phyloP scores from a whole-genome alignment of 2,888 invertebrate species.

The Catocala sponsa region DNA sequence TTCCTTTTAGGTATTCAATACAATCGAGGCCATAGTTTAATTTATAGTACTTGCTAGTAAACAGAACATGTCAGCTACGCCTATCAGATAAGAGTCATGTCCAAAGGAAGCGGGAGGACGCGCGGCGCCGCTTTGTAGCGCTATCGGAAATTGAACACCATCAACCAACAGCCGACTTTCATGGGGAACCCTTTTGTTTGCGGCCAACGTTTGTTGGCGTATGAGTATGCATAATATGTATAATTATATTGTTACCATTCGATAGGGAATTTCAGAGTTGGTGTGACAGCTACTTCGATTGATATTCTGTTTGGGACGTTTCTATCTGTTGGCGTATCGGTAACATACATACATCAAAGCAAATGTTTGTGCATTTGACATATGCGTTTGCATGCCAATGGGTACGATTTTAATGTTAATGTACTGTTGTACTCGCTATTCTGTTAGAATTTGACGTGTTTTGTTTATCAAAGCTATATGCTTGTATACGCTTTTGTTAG shows the following conservation, averaged over 20 bases:
- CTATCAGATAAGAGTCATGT: constrained; percentile 36
- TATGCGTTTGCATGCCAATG: too few relatives aligned
- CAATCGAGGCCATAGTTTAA: too few relatives aligned
- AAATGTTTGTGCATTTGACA: too few relatives aligned
- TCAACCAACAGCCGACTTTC: constrained; percentile 45
- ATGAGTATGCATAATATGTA: constrained; percentile 3
- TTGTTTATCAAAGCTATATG: too few relatives aligned
- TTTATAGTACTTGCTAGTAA: constrained; percentile 12
- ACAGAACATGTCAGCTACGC: constrained; percentile 31
- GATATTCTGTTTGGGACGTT: neutral
- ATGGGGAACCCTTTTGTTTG: constrained; percentile 52
- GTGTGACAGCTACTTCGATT: neutral
- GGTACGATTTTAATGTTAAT: too few relatives aligned
- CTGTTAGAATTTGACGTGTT: too few relatives aligned
- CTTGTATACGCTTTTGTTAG: too few relatives aligned
- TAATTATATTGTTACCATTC: neutral
- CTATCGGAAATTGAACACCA: constrained; percentile 74
- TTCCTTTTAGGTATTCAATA: too few relatives aligned
- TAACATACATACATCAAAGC: too few relatives aligned
- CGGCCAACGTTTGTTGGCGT: constrained; percentile 16
- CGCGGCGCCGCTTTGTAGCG: constrained; percentile 72
- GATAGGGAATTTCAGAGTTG: neutral
- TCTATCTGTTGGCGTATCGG: too few relatives aligned
- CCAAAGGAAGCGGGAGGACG: constrained; percentile 56
- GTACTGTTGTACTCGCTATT: too few relatives aligned